Percentiles rank a stretch among this genome's conserved stretches.
phyloP scores from a whole-genome alignment of 2,113 vertebrate species.

The Pedionomus torquatus region DNA sequence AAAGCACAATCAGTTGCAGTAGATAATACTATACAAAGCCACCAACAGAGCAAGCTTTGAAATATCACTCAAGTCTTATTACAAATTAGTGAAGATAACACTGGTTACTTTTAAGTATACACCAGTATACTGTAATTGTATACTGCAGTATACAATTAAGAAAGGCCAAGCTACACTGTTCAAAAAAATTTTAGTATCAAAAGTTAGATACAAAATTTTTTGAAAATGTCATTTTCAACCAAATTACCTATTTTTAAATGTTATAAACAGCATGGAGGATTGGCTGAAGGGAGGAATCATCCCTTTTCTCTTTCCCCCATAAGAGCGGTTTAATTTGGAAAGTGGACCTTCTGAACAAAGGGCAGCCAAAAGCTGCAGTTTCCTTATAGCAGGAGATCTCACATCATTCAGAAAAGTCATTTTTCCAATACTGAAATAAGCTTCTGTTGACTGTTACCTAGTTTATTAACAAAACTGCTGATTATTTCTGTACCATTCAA shows the following conservation, averaged over 20 bases:
- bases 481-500: not conserved
- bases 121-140: no score
- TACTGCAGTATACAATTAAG: not conserved
- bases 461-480: not conserved
- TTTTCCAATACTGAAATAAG: not conserved
- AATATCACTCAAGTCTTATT: not conserved
- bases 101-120: no score
- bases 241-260: not conserved
- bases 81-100: not conserved
- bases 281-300: not conserved
- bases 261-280: not conserved
- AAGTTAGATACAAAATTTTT: not conserved
- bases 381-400: not conserved
- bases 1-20: not conserved
- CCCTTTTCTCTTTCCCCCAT: not conserved
- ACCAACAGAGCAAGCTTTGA: not conserved
- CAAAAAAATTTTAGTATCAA: fast-evolving
- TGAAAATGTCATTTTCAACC: not conserved
- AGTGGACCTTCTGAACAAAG: not conserved
- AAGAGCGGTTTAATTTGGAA: not conserved
- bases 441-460: not conserved
- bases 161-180: not conserved
- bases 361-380: not conserved
- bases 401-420: not conserved
- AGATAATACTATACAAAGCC: not conserved